Evolutionary conservation across 2,888 invertebrate genomes (phyloP), one percentile per base, ranked within the genome.

Genomic region (Tortrix viridana): DNA sequence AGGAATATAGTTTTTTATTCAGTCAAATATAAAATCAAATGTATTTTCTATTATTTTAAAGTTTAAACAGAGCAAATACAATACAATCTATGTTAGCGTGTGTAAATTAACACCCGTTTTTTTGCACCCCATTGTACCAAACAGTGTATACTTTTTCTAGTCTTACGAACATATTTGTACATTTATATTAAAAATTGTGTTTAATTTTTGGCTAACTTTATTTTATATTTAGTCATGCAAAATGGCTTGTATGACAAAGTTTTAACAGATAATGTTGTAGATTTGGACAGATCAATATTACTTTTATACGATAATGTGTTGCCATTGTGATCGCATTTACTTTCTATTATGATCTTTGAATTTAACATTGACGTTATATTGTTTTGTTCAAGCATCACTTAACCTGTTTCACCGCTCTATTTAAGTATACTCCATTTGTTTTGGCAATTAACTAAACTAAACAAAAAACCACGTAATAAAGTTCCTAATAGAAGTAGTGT

Each of bases 131-230:
- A 53, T 53, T 63, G 56, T 23, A 57, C 16, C 12, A 5, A 23
- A 56, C 53, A 63, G 63, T 55, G 55, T 63, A 63, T 52, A 53
- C 53, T 53, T 55, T 54, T 53, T 63, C 63, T 63, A 63, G 63
- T 63, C 63, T 63, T 53, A 63, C 41, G 52, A 63, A 58, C 44
- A 63, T 57, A 63, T 49, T 48, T 63, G 58, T 60, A 60, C 26
- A 49, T 48, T 48, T 14, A 48, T 43, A 48, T 41, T 60, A 54
- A 48, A 23, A 52, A 1, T 50, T 19, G 32, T 46, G 52, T 26
- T 59, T 44, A 52, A 52, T 16, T 52, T 59, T 59, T 26, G 44
- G 44, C 59, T 50, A 44, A 52, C 50, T 50, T 32, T 26, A 37
- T 32, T 43, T 49, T 7, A 7, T 22, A 20, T 59, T 44, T 50